Percentiles rank a stretch among this genome's conserved stretches.
These are phyloP conservation scores for Pitangus sulphuratus DNA, from an alignment of 2,797 vertebrate genomes.

Conservation along the genomic window DNA sequence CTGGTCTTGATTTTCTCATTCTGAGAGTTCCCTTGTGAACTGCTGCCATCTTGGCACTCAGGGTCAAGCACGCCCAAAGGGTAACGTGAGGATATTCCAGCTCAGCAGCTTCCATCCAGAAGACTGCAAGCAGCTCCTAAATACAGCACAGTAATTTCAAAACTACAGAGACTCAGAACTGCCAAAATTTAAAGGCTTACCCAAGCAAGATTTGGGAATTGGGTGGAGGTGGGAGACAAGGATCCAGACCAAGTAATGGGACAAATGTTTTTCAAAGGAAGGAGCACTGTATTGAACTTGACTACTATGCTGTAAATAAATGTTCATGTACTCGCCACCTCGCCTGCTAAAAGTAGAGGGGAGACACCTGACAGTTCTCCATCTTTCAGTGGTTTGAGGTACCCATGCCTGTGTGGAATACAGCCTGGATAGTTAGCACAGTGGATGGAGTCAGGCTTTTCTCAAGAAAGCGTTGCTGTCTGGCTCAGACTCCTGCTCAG, in stretches of 20 bases:
- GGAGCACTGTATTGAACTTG: not conserved
- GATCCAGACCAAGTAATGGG: not conserved
- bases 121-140: not conserved
- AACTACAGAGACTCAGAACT: not conserved
- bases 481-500: not conserved
- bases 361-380: not conserved
- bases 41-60: not conserved
- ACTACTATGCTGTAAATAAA: not conserved
- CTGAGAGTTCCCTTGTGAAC: not conserved
- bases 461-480: not conserved
- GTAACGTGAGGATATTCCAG: not conserved
- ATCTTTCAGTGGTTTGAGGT: not conserved
- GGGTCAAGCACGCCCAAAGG: not conserved
- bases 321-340: not conserved
- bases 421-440: not conserved
- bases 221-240: not conserved
- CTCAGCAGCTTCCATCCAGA: not conserved
- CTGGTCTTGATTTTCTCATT: conserved; percentile 21
- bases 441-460: not conserved
- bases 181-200: not conserved
- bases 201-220: not conserved
- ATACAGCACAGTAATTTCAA: not conserved
- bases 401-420: not conserved
- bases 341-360: not conserved
- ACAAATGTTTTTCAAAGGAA: not conserved